A percentile compares a stretch with the other conserved stretches of the same genome.
Evolutionary conservation across 1,140 invertebrate species (phyloP).

Genomic region (Dreissena rostriformis): DNA sequence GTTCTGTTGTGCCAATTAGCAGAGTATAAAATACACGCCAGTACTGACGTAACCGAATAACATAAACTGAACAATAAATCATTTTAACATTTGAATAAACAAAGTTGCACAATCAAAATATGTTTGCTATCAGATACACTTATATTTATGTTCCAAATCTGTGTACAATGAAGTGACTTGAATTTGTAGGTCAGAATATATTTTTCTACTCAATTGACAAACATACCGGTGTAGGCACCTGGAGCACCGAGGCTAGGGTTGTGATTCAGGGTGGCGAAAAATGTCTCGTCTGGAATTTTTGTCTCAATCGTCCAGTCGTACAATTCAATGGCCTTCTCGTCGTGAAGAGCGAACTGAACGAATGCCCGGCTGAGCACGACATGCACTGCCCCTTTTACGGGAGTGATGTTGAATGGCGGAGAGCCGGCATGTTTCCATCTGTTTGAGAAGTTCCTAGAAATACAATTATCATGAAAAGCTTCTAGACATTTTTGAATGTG

Average conservation of each 20-base stretch:
- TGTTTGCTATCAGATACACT: no score
- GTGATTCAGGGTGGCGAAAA: slow-evolving; percentile 74
- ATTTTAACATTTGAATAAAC: no score
- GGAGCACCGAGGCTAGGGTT: slow-evolving; percentile 70
- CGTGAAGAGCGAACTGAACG: slow-evolving; percentile 69
- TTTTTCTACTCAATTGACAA: no score
- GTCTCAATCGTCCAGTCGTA: slow-evolving; percentile 72
- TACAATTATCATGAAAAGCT: no score
- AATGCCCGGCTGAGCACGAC: slow-evolving; percentile 66
- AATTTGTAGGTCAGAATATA: no score
- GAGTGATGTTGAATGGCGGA: slow-evolving; percentile 61
- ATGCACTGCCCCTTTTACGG: slow-evolving; percentile 74
- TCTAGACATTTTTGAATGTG: slow-evolving; percentile 55
- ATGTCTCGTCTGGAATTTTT: slow-evolving; percentile 74
- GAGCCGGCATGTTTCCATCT: slow-evolving; percentile 56
- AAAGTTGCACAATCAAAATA: no score
- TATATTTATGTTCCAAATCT: no score
- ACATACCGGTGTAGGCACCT: slow-evolving; percentile 69
- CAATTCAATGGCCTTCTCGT: slow-evolving; percentile 65
- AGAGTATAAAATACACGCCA: no score
- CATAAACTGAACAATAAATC: no score
- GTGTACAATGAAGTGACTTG: no score
- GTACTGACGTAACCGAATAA: no score
- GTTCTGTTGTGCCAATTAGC: no score
- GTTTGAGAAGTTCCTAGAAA: slow-evolving; percentile 5